Evolutionary conservation across 1,140 invertebrate genomes (phyloP).

Genomic region (Euglossa dilemma): DNA sequence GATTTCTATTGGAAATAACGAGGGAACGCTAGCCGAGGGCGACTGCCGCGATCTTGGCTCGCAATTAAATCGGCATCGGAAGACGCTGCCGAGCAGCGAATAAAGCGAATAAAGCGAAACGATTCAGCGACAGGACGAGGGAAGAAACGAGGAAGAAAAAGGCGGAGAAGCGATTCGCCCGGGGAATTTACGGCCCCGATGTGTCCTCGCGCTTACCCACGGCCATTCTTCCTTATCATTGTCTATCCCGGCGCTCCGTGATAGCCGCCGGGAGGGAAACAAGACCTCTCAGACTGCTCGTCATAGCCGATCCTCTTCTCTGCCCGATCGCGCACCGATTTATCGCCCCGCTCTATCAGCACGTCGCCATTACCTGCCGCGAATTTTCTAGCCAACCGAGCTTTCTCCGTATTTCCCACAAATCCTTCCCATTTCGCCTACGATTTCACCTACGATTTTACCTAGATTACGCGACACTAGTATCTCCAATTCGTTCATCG

Average conservation of each 20-base stretch:
- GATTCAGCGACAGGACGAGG: background rate
- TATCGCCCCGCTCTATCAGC: conserved; percentile 23
- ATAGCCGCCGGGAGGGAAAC: conserved; percentile 30
- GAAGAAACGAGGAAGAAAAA: conserved; percentile 12
- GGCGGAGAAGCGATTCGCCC: conserved; percentile 45
- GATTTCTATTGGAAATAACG: conserved; percentile 19
- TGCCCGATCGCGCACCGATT: conserved; percentile 7
- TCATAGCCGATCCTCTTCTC: conserved; percentile 13
- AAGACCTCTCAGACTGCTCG: conserved; percentile 32
- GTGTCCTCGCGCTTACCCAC: conserved; percentile 50
- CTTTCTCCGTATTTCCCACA: background rate
- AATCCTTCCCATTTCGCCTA: too few species aligned
- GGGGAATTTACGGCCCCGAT: conserved; percentile 58
- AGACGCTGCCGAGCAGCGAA: background rate
- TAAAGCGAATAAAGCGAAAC: conserved; percentile 1
- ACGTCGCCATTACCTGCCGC: conserved; percentile 6
- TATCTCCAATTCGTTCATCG: too few species aligned
- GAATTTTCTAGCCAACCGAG: conserved; percentile 11
- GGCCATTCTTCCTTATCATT: conserved; percentile 61
- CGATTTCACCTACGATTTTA: too few species aligned
- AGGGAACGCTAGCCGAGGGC: background rate
- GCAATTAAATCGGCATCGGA: conserved; percentile 12
- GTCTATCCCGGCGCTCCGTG: conserved; percentile 44
- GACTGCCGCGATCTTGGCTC: background rate
- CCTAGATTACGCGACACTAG: too few species aligned